Conservation (phyloP, 2,797 vertebrate genomes). For the Enteromius argenteus region DNA sequence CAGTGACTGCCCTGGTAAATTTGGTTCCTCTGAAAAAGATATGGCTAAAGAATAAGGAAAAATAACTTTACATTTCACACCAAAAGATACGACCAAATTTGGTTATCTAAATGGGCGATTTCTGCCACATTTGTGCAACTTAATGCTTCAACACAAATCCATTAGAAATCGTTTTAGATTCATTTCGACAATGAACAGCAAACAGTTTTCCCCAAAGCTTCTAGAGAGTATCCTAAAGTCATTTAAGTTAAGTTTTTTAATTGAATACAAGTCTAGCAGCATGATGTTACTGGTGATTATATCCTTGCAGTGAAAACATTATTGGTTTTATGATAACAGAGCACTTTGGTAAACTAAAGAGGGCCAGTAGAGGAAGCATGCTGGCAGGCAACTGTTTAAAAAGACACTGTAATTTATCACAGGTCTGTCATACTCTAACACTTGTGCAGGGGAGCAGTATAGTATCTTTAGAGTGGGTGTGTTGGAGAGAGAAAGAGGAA, state of each 20-base stretch:
- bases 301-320: constrained; percentile 9
- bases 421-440: constrained; percentile 59
- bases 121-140: not conserved
- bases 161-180: not conserved
- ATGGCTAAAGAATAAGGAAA: not conserved
- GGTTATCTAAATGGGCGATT: not conserved
- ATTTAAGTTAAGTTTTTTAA: not conserved
- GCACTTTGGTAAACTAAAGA: constrained; percentile 9
- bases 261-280: not conserved
- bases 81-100: not conserved
- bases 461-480: constrained; percentile 63
- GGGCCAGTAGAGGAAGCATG: constrained; percentile 16
- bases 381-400: constrained; percentile 49
- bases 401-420: constrained; percentile 63
- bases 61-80: not conserved
- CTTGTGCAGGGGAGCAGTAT: constrained; percentile 65
- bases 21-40: not conserved
- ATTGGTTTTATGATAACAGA: constrained; percentile 12
- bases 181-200: not conserved
- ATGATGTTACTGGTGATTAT: not conserved
- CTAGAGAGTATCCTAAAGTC: not conserved
- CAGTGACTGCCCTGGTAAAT: not conserved
- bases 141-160: not conserved
- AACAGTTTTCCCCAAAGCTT: not conserved
- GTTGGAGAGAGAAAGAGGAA: constrained; percentile 45